Percentiles rank a stretch among this genome's conserved stretches.
Evolutionary conservation across 2,113 vertebrate genomes (phyloP).

Genomic region (Cochlearius cochlearius): DNA sequence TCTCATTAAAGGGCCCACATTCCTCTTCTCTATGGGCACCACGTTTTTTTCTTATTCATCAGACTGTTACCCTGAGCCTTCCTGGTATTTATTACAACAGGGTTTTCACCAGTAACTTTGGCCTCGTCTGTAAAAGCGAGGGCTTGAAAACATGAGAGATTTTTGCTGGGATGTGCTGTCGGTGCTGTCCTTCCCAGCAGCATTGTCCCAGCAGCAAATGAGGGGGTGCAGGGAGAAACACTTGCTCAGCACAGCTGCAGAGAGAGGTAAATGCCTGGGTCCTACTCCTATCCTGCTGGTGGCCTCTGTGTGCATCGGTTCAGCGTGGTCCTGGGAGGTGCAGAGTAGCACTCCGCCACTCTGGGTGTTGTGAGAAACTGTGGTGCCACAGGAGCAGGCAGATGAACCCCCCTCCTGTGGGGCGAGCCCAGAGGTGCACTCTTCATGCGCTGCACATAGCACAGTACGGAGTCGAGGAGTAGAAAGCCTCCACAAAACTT

Average conservation of each 20-base stretch:
- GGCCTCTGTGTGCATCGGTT: accelerated
- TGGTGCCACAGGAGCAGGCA: accelerated
- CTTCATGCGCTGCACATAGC: not conserved
- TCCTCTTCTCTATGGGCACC: not conserved
- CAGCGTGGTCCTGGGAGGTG: accelerated
- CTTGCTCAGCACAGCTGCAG: not conserved
- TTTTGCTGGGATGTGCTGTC: not conserved
- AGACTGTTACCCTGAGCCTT: not conserved
- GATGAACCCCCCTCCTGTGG: not conserved
- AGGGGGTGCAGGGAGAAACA: not conserved
- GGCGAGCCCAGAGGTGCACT: not conserved
- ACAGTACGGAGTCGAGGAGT: not conserved
- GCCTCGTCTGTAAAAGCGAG: accelerated
- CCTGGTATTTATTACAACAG: not conserved
- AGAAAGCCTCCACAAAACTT: not conserved
- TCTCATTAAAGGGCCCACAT: not conserved
- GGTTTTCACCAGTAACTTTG: not conserved
- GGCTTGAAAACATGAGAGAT: not conserved
- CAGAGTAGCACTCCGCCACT: not conserved
- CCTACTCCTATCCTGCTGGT: not conserved
- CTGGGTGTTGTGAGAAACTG: not conserved
- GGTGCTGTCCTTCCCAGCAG: not conserved
- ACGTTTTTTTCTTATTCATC: accelerated
- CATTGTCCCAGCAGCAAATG: accelerated
- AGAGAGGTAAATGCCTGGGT: not conserved